phyloP scores from a whole-genome alignment of 2,113 vertebrate species.

The Zapus hudsonius region DNA sequence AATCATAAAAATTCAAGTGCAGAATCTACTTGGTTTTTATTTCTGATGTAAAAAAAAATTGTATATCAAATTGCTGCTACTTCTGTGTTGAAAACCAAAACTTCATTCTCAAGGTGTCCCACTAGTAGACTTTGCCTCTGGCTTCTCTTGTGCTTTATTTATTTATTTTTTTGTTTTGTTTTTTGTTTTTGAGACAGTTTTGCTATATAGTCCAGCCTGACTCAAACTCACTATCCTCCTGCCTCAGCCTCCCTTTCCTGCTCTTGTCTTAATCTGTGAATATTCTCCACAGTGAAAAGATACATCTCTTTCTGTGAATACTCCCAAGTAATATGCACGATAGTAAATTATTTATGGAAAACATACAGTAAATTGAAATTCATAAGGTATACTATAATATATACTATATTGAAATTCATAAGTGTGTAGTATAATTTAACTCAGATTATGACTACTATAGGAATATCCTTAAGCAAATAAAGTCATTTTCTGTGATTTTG shows the following conservation, averaged over 20 bases:
- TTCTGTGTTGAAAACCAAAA: neutral
- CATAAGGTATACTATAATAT: neutral
- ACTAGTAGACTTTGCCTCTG: neutral
- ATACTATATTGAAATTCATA: neutral
- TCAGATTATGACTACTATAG: neutral
- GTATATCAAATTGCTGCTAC: neutral
- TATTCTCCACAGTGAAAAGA: too few species aligned
- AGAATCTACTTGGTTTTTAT: constrained; percentile 9
- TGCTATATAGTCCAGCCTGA: neutral
- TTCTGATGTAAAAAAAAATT: neutral
- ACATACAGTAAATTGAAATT: neutral
- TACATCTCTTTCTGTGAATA: neutral
- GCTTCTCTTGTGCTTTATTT: neutral
- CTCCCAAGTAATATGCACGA: neutral
- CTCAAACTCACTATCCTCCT: neutral
- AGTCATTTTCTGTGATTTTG: neutral
- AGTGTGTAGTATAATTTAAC: neutral
- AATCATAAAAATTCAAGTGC: neutral
- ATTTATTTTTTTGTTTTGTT: neutral
- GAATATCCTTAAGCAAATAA: neutral
- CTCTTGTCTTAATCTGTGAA: neutral
- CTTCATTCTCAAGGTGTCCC: neutral
- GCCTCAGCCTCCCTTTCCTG: neutral
- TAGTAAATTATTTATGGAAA: neutral
- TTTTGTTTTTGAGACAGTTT: too few species aligned